phyloP scores from a whole-genome alignment of 2,113 vertebrate species.

The Sinocyclocheilus anophthalmus region DNA sequence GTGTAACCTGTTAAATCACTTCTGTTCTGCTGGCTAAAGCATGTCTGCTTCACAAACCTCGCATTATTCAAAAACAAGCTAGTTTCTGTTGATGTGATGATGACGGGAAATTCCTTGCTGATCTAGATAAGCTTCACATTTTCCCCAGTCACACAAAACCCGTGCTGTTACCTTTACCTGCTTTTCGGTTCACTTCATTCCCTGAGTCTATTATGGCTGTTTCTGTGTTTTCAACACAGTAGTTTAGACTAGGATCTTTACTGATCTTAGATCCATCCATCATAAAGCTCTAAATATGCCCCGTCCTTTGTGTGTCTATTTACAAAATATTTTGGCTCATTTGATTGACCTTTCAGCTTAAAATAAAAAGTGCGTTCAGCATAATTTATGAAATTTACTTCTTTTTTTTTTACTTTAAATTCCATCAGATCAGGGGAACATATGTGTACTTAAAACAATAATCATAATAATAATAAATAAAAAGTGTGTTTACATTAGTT shows the following conservation, averaged over 20 bases:
- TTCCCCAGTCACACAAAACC: not conserved
- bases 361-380: not conserved
- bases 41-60: not conserved
- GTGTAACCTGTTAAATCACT: not conserved
- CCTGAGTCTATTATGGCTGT: not conserved
- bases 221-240: not conserved
- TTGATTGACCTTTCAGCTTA: not conserved
- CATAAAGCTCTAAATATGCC: not conserved
- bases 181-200: not conserved
- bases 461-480: not conserved
- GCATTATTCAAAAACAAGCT: not conserved
- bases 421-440: not conserved
- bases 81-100: not conserved
- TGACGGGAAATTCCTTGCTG: not conserved
- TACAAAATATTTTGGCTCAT: not conserved
- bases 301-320: not conserved
- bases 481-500: not conserved
- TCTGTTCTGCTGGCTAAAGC: not conserved
- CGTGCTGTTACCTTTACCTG: not conserved
- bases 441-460: not conserved
- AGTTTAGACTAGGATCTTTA: not conserved
- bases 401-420: not conserved
- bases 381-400: too few relatives aligned
- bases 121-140: not conserved
- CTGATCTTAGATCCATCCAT: not conserved